Percentiles rank a stretch among this genome's conserved stretches.
These are phyloP conservation scores for Lasioglossum villosulum DNA, from an alignment of 2,888 invertebrate genomes.

Conservation along the genomic window DNA sequence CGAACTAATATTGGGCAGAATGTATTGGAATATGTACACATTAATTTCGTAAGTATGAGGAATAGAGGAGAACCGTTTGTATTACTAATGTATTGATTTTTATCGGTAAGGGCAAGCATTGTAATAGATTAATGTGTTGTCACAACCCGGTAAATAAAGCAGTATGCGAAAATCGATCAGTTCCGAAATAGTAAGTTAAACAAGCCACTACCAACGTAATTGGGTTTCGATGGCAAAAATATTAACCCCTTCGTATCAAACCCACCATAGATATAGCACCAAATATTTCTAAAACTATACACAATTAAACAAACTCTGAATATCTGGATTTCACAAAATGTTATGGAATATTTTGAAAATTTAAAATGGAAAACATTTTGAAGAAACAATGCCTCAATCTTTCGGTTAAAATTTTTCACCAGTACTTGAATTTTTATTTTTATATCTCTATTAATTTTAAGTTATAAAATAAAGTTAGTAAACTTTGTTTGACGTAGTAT, in stretches of 20 bases:
- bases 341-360: neutral
- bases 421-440: neutral
- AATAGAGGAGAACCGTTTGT: neutral
- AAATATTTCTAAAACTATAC: neutral
- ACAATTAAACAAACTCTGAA: neutral
- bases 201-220: conserved; percentile 40
- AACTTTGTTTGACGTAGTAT: too few relatives aligned
- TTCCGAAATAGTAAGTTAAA: conserved; percentile 42
- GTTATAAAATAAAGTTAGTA: too few relatives aligned
- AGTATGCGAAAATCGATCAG: conserved; percentile 57
- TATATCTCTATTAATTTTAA: too few relatives aligned
- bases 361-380: neutral
- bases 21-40: neutral
- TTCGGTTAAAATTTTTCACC: neutral
- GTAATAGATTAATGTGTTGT: conserved; percentile 18
- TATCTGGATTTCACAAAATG: neutral
- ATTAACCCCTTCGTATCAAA: neutral
- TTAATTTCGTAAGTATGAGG: neutral
- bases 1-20: neutral
- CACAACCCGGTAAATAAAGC: conserved; percentile 22
- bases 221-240: neutral
- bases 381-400: neutral
- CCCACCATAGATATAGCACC: neutral
- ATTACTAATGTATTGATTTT: neutral
- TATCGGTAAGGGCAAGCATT: neutral